phyloP scores from a whole-genome alignment of 2,888 invertebrate genomes.

The Platerodrilus igneus region DNA sequence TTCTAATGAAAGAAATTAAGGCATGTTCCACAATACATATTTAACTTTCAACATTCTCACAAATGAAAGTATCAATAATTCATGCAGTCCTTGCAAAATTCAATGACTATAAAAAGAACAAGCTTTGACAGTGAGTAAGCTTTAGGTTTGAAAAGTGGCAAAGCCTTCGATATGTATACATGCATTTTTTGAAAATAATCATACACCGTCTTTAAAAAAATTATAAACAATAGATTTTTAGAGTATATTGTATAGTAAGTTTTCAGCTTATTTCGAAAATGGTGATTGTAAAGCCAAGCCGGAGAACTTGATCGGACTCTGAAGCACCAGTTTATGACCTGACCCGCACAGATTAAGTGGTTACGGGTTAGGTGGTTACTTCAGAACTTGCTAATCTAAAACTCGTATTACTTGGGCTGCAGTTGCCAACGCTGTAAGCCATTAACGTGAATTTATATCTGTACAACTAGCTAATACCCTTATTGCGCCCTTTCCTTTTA shows the following conservation, averaged over 20 bases:
- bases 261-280: too few relatives aligned
- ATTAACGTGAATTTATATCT: slow-evolving; percentile 26
- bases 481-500: slow-evolving; percentile 14
- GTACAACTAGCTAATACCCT: slow-evolving; percentile 21
- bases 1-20: too few relatives aligned
- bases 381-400: slow-evolving; percentile 42
- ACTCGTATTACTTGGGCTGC: slow-evolving; percentile 27
- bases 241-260: too few relatives aligned
- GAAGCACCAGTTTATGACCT: slow-evolving; percentile 44
- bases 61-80: slow-evolving; percentile 50
- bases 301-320: slow-evolving; percentile 38
- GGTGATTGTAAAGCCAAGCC: slow-evolving; percentile 38
- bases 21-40: too few relatives aligned
- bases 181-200: too few relatives aligned
- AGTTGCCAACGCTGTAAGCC: slow-evolving; percentile 25
- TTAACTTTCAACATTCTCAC: slow-evolving; percentile 43
- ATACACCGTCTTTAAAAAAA: too few relatives aligned
- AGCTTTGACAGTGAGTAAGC: too few relatives aligned
- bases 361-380: slow-evolving; percentile 46
- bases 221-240: too few relatives aligned
- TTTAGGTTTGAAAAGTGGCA: too few relatives aligned
- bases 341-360: slow-evolving; percentile 46
- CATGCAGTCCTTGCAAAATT: slow-evolving; percentile 39
- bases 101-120: too few relatives aligned
- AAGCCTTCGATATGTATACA: too few relatives aligned